These are phyloP conservation scores for Magallana ariakensis DNA, from an alignment of 1,140 invertebrate species.

Conservation along the genomic window DNA sequence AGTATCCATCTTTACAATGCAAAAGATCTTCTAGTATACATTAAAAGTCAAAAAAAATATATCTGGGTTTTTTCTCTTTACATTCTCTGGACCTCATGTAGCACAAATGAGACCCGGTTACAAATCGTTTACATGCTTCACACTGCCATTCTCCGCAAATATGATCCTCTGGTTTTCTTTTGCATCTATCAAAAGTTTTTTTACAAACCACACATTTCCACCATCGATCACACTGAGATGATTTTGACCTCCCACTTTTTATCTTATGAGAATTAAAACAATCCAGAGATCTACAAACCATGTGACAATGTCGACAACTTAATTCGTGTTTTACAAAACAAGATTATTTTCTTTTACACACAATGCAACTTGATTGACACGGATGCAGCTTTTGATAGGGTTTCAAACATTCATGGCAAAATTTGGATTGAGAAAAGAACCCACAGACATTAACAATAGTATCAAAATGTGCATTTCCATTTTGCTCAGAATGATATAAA, in stretches of 20 bases:
- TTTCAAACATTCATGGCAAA: slow-evolving; percentile 44
- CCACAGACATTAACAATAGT: slow-evolving; percentile 39
- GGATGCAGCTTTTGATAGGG: slow-evolving; percentile 41
- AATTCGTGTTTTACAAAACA: not conserved
- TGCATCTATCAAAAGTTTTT: slow-evolving; percentile 21
- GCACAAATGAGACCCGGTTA: slow-evolving; percentile 4
- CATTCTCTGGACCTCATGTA: slow-evolving; percentile 21
- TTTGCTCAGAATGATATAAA: slow-evolving; percentile 16
- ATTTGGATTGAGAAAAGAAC: slow-evolving; percentile 35
- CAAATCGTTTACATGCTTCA: slow-evolving; percentile 19
- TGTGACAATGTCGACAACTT: slow-evolving; percentile 43
- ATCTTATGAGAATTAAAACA: slow-evolving; percentile 25
- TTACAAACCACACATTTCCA: slow-evolving; percentile 38
- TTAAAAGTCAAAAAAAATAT: slow-evolving; percentile 53
- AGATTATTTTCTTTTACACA: not conserved
- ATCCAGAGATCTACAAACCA: slow-evolving; percentile 32
- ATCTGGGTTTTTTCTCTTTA: slow-evolving; percentile 1
- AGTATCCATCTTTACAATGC: slow-evolving; percentile 20
- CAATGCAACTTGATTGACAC: slow-evolving; percentile 28
- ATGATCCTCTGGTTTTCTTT: slow-evolving; percentile 43
- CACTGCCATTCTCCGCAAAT: slow-evolving; percentile 39
- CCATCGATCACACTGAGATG: slow-evolving; percentile 40
- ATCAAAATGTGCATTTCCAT: slow-evolving; percentile 20
- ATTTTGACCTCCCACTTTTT: not conserved
- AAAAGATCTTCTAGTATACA: slow-evolving; percentile 18